phyloP scores from a whole-genome alignment of 2,797 vertebrate species.

The Ambastaia sidthimunki region DNA sequence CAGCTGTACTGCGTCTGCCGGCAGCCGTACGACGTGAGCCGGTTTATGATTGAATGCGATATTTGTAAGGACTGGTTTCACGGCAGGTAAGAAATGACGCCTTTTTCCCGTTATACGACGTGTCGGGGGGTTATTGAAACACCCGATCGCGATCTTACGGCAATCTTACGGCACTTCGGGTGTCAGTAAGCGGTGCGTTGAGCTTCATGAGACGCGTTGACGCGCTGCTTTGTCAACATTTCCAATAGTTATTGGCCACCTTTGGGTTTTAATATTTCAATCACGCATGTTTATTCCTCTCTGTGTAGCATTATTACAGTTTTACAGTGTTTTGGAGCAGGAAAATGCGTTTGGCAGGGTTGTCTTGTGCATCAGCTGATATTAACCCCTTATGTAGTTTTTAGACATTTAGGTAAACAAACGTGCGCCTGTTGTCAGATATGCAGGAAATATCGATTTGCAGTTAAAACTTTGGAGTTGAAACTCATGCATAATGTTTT shows the following conservation, averaged over 20 bases:
- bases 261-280: background rate
- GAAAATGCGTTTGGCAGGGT: slow-evolving; percentile 21
- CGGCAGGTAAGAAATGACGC: slow-evolving; percentile 84
- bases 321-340: slow-evolving; percentile 5
- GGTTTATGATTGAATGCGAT: slow-evolving; percentile 99
- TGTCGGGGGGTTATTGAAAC: background rate
- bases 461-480: slow-evolving; percentile 4
- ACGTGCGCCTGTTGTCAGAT: background rate
- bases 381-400: slow-evolving; percentile 7
- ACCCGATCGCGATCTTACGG: background rate
- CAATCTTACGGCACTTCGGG: background rate
- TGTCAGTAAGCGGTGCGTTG: slow-evolving; percentile 13
- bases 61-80: slow-evolving; percentile 99
- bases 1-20: slow-evolving; percentile 98
- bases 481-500: background rate
- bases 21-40: slow-evolving; percentile 96
- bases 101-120: background rate
- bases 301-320: background rate
- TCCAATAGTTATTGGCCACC: background rate
- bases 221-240: slow-evolving; percentile 35
- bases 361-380: slow-evolving; percentile 30
- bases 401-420: background rate
- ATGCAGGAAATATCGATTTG: background rate
- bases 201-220: slow-evolving; percentile 22
- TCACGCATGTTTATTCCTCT: background rate